Conservation (phyloP, 2,888 invertebrate species). For the Meteorus cinctellus region DNA sequence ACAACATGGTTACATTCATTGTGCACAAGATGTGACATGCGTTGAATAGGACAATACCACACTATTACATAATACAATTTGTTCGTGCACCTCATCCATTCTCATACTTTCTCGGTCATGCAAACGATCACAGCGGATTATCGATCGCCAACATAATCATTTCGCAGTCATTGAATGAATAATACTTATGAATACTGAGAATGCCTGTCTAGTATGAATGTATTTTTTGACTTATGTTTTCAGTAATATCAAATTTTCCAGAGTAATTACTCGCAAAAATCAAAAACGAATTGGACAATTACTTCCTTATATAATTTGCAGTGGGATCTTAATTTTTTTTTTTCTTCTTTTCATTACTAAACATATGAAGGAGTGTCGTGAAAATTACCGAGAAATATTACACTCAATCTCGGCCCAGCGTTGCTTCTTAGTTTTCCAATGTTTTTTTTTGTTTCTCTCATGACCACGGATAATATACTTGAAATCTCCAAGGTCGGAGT, state of each 20-base stretch:
- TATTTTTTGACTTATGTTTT: neutral
- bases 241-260: neutral
- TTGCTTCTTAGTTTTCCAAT: neutral
- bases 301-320: neutral
- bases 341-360: neutral
- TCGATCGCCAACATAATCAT: slow-evolving; percentile 65
- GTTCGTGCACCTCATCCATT: slow-evolving; percentile 52
- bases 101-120: slow-evolving; percentile 63
- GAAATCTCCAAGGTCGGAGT: slow-evolving; percentile 16
- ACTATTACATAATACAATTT: neutral
- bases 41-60: neutral
- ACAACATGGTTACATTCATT: slow-evolving; percentile 22
- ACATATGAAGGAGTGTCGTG: neutral
- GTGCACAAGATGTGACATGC: neutral
- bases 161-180: slow-evolving; percentile 36
- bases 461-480: neutral
- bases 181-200: too few species aligned
- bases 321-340: neutral
- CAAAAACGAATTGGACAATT: neutral
- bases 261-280: neutral
- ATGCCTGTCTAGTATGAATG: too few species aligned
- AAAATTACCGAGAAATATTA: neutral
- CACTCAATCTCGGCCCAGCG: too few species aligned
- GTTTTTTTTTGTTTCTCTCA: neutral
- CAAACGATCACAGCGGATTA: slow-evolving; percentile 71